These are phyloP conservation scores for Papilio elwesi DNA, from an alignment of 2,888 invertebrate species.

Conservation along the genomic window DNA sequence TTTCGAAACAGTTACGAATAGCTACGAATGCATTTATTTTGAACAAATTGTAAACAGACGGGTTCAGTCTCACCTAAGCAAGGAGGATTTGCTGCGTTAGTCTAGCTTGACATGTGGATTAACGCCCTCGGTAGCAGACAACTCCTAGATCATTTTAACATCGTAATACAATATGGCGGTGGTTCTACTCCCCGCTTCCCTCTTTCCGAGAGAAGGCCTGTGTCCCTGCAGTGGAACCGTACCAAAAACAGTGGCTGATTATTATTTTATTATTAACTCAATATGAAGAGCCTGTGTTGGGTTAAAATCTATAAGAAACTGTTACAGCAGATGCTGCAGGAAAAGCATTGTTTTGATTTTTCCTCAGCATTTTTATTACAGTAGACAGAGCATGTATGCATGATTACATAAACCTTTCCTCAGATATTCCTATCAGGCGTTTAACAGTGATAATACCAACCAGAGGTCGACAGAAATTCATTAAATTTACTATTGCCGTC, in stretches of 20 bases:
- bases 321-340: neutral
- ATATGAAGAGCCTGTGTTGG: neutral
- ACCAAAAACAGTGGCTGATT: too few relatives aligned
- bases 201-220: too few relatives aligned
- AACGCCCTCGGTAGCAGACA: neutral
- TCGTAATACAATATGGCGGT: neutral
- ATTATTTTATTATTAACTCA: too few relatives aligned
- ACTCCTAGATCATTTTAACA: slow-evolving; percentile 9
- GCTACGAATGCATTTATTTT: slow-evolving; percentile 3
- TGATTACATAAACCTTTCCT: too few relatives aligned
- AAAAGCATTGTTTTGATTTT: too few relatives aligned
- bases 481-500: neutral
- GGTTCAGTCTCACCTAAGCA: slow-evolving; percentile 15
- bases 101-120: slow-evolving; percentile 15
- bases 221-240: too few relatives aligned
- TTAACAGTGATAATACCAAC: neutral
- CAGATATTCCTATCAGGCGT: too few relatives aligned
- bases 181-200: too few relatives aligned
- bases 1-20: neutral
- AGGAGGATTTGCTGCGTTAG: slow-evolving; percentile 19
- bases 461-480: neutral
- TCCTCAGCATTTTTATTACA: too few relatives aligned
- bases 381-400: too few relatives aligned
- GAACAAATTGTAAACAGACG: slow-evolving; percentile 15
- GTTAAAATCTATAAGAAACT: neutral